A percentile compares a stretch with the other conserved stretches of the same genome.
phyloP scores from a whole-genome alignment of 92 coral and sea anemone genomes.

The Pocillopora meandrina region DNA sequence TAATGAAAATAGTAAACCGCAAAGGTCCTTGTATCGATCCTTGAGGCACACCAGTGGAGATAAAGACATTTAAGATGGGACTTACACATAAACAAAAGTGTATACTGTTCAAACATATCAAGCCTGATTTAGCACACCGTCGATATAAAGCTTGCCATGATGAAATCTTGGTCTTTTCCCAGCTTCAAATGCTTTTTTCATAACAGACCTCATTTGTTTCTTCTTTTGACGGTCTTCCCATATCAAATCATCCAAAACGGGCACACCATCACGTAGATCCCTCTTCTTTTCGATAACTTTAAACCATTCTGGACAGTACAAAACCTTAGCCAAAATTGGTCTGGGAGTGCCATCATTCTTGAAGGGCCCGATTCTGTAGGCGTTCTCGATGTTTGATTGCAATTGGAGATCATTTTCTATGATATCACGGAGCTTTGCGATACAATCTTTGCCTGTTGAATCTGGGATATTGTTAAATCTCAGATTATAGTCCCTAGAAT shows the following conservation, averaged over 20 bases:
- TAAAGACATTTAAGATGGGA: background rate
- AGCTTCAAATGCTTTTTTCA: conserved; percentile 19
- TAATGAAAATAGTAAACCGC: too few species aligned
- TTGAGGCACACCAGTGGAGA: too few species aligned
- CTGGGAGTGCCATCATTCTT: conserved; percentile 46
- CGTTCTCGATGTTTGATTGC: conserved; percentile 26
- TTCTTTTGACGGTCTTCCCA: conserved; percentile 39
- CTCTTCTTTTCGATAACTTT: conserved; percentile 26
- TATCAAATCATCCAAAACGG: conserved; percentile 5
- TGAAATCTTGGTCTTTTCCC: conserved; percentile 13
- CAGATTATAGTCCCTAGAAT: conserved; percentile 40
- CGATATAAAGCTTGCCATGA: background rate
- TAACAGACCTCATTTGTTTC: conserved; percentile 27
- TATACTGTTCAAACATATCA: conserved; percentile 28
- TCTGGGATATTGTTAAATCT: conserved; percentile 46
- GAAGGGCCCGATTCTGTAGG: conserved; percentile 28
- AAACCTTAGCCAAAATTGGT: conserved; percentile 41
- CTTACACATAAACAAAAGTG: background rate
- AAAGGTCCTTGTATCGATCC: too few species aligned
- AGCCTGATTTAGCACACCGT: conserved; percentile 17
- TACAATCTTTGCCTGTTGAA: conserved; percentile 28
- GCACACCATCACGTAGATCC: conserved; percentile 32
- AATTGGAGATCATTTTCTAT: conserved; percentile 21
- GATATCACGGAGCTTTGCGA: conserved; percentile 26
- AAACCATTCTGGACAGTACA: conserved; percentile 43